Percentiles rank a stretch among this genome's conserved stretches.
Conservation (phyloP, 2,888 invertebrate genomes). For the Lampropteryx suffumata region DNA sequence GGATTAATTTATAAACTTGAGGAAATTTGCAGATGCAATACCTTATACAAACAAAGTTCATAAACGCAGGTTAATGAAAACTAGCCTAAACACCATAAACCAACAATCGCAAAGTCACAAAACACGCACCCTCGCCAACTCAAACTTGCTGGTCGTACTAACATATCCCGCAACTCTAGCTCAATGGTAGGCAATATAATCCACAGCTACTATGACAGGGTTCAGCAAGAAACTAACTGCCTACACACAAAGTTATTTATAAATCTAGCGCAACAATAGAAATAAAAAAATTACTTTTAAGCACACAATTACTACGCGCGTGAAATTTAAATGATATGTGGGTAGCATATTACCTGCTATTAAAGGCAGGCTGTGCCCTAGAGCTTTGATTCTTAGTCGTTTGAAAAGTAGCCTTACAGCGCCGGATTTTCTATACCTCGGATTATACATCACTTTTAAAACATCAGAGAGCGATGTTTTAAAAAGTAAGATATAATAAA, state of each 20-base stretch:
- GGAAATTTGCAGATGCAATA: too few relatives aligned
- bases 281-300: conserved; percentile 19
- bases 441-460: background rate
- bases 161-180: background rate
- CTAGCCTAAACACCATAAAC: conserved; percentile 1
- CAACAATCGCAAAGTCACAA: background rate
- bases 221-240: background rate
- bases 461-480: too few relatives aligned
- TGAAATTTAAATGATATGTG: conserved; percentile 21
- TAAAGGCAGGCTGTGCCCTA: conserved; percentile 1
- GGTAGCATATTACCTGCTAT: conserved; percentile 13
- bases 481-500: too few relatives aligned
- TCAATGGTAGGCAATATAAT: background rate
- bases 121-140: background rate
- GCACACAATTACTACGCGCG: background rate
- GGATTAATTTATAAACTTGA: too few relatives aligned
- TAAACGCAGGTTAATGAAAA: background rate
- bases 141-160: conserved; percentile 1
- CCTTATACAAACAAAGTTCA: too few relatives aligned
- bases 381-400: conserved; percentile 9
- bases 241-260: background rate
- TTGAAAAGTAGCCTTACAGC: background rate
- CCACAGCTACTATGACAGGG: conserved; percentile 4
- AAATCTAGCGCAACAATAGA: background rate
- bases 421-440: background rate